Evolutionary conservation across 2,113 vertebrate genomes (phyloP).

Genomic region (Mixornis gularis): DNA sequence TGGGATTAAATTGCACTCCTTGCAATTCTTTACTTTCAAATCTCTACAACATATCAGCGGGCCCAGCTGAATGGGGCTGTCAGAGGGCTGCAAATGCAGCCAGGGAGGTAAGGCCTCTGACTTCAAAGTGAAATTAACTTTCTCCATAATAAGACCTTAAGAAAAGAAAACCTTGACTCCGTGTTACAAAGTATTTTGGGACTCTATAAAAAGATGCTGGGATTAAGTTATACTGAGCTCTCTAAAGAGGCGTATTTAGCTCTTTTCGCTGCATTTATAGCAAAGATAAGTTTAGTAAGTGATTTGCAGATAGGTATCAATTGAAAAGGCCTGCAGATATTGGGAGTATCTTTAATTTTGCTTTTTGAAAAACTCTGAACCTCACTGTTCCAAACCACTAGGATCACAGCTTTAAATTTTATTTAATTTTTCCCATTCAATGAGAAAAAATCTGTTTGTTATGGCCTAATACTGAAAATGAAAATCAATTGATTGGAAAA

Average conservation of each 20-base stretch:
- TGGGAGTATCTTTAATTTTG: not conserved
- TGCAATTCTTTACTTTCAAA: conserved; percentile 76
- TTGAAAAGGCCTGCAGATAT: not conserved
- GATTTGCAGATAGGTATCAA: not conserved
- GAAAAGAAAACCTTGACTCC: conserved; percentile 42
- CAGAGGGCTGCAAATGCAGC: conserved; percentile 29
- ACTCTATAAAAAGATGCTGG: not conserved
- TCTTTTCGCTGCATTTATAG: not conserved
- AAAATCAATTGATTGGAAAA: not conserved
- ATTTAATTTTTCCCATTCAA: not conserved
- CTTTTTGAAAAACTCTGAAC: not conserved
- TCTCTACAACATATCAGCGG: conserved; percentile 66
- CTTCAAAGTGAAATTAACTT: conserved; percentile 62
- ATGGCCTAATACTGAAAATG: not conserved
- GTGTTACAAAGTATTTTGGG: not conserved
- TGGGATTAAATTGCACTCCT: conserved; percentile 77
- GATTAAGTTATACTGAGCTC: conserved; percentile 49
- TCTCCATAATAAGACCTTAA: conserved; percentile 33
- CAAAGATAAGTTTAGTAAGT: not conserved
- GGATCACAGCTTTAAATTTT: not conserved
- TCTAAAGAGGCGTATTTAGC: conserved; percentile 26
- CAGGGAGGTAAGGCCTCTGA: not conserved
- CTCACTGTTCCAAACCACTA: not conserved
- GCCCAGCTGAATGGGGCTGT: conserved; percentile 64
- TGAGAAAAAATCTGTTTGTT: not conserved